A percentile compares a stretch with the other conserved stretches of the same genome.
Conservation (phyloP, 1,140 invertebrate genomes). For the Cydia splendana region DNA sequence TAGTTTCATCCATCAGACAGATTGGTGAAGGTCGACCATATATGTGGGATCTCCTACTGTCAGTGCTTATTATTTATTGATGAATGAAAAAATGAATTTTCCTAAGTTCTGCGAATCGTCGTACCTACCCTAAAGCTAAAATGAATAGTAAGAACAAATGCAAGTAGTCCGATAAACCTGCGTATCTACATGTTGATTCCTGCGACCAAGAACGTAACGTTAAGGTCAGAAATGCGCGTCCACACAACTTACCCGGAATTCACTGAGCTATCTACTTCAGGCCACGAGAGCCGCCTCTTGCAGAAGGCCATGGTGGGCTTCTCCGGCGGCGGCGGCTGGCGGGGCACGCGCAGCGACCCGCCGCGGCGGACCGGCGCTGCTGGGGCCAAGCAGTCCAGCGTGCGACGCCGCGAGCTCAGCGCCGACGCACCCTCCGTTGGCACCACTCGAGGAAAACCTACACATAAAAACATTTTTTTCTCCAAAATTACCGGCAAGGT, state of each 20-base stretch:
- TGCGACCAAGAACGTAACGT: neutral
- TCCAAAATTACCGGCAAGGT: too few relatives aligned
- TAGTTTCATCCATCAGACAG: too few relatives aligned
- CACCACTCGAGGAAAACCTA: conserved; percentile 82
- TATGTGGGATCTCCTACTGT: too few relatives aligned
- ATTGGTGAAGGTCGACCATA: too few relatives aligned
- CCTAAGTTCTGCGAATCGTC: too few relatives aligned
- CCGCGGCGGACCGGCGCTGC: conserved; percentile 75
- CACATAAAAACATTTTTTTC: neutral
- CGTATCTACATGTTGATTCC: too few relatives aligned
- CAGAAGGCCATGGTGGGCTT: conserved; percentile 85
- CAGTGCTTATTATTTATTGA: too few relatives aligned
- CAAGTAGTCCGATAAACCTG: too few relatives aligned
- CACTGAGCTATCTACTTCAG: conserved; percentile 89
- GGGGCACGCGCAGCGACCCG: conserved; percentile 82
- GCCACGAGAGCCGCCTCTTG: conserved; percentile 87
- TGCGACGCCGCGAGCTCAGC: conserved; percentile 78
- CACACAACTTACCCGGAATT: conserved; percentile 85
- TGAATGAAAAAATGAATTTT: too few relatives aligned
- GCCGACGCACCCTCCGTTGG: conserved; percentile 83
- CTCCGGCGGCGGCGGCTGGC: conserved; percentile 80
- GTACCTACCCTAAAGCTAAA: too few relatives aligned
- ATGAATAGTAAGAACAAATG: too few relatives aligned
- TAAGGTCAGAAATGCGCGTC: neutral
- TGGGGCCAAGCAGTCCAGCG: conserved; percentile 82